Evolutionary conservation across 2,888 invertebrate genomes (phyloP).

Genomic region (Thalpophila matura): DNA sequence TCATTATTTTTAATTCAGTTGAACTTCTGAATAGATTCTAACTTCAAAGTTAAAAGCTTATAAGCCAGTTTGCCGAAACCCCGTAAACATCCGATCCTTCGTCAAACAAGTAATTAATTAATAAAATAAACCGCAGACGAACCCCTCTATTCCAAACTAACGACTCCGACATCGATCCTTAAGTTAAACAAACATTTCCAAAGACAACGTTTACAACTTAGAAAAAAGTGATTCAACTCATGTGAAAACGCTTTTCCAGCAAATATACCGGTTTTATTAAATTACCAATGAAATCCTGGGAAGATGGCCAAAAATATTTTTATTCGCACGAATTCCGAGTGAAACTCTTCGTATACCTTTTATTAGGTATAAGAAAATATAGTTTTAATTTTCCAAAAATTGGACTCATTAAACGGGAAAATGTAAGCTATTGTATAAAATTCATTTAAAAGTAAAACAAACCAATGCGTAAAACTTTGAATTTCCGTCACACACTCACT

Average conservation of each 20-base stretch:
- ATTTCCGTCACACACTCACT: slow-evolving; percentile 66
- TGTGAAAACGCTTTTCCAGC: slow-evolving; percentile 12
- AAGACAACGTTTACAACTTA: slow-evolving; percentile 9
- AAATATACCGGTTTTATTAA: slow-evolving; percentile 29
- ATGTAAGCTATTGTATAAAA: slow-evolving; percentile 44
- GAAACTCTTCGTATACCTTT: slow-evolving; percentile 23
- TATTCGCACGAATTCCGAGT: slow-evolving; percentile 19
- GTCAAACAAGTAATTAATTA: slow-evolving; percentile 71
- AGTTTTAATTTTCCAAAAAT: no score
- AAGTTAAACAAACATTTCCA: slow-evolving; percentile 14
- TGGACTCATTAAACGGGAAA: slow-evolving; percentile 29
- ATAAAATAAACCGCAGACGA: slow-evolving; percentile 57
- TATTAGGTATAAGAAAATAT: neutral
- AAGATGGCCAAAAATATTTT: slow-evolving; percentile 44
- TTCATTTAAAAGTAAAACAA: slow-evolving; percentile 55
- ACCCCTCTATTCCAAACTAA: slow-evolving; percentile 46
- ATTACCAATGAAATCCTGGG: slow-evolving; percentile 24
- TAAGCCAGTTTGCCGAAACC: slow-evolving; percentile 53
- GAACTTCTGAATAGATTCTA: slow-evolving; percentile 36
- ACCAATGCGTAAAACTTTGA: slow-evolving; percentile 72
- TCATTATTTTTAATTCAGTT: slow-evolving; percentile 24
- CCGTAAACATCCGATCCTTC: slow-evolving; percentile 61
- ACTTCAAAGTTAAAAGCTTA: slow-evolving; percentile 28
- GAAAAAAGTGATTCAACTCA: slow-evolving; percentile 23
- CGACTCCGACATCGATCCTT: slow-evolving; percentile 20